Conservation (phyloP, 1,140 invertebrate species). For the Magallana gigas region DNA sequence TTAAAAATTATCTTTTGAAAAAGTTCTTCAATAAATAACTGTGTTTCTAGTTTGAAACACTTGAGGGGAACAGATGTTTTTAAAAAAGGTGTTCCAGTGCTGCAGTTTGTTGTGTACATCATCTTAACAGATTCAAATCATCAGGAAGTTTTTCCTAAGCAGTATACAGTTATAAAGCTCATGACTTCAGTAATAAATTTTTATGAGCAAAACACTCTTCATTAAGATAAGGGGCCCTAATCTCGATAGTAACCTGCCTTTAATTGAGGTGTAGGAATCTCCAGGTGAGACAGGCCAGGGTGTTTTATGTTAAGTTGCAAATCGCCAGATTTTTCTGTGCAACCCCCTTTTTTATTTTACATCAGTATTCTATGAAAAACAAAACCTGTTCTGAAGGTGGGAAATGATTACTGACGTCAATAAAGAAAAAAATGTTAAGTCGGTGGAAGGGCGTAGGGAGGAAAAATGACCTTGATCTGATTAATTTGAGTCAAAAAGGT, state of each 20-base stretch:
- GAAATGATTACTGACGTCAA: conserved; percentile 34
- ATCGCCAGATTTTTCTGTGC: not conserved
- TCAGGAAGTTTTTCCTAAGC: not conserved
- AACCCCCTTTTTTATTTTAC: conserved; percentile 9
- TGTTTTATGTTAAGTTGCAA: not conserved
- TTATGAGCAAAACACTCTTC: not conserved
- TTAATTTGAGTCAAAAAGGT: conserved; percentile 10
- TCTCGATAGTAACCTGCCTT: not conserved
- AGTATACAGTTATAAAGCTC: conserved; percentile 1
- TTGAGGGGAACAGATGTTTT: conserved; percentile 8
- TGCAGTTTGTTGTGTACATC: not conserved
- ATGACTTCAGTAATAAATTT: not conserved
- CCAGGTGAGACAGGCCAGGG: not conserved
- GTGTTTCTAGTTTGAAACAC: not conserved
- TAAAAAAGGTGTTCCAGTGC: not conserved
- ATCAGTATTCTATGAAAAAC: conserved; percentile 10
- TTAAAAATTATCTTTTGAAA: conserved; percentile 23
- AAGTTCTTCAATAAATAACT: conserved; percentile 6
- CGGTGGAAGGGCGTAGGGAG: not conserved
- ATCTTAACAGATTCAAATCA: not conserved
- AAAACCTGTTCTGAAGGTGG: conserved; percentile 28
- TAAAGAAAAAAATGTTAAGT: not conserved
- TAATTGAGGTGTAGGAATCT: not conserved
- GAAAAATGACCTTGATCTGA: conserved; percentile 27
- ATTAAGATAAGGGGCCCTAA: not conserved